Conservation (phyloP, 2,888 invertebrate species). For the Alviniconcha strummeri region DNA sequence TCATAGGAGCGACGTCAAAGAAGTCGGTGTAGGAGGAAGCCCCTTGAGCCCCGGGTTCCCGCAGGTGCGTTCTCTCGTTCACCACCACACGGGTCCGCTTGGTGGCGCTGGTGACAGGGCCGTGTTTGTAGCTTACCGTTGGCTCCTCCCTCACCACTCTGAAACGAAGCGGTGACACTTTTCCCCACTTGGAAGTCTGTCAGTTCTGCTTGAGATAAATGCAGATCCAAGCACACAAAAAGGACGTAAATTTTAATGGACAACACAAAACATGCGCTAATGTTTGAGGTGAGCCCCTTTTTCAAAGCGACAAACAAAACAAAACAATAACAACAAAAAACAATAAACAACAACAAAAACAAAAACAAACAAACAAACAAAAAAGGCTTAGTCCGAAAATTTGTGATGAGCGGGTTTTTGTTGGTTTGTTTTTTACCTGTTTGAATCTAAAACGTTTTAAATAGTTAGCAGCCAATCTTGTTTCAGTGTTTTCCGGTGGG, state of each 20-base stretch:
- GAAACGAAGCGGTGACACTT: background rate
- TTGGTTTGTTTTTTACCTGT: no score
- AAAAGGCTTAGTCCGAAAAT: no score
- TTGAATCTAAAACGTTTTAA: no score
- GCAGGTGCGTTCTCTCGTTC: constrained; percentile 13
- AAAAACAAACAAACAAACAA: background rate
- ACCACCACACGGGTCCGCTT: background rate
- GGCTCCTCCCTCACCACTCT: constrained; percentile 20
- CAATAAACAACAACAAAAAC: no score
- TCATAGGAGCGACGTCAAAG: constrained; percentile 9
- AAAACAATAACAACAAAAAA: no score
- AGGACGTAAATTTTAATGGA: no score
- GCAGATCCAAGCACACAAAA: background rate
- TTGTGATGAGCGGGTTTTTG: no score
- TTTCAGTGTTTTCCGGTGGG: no score
- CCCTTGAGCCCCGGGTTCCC: background rate
- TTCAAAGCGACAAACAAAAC: no score
- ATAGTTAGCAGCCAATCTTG: no score
- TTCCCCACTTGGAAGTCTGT: background rate
- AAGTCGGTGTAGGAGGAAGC: constrained; percentile 24
- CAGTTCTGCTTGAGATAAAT: background rate
- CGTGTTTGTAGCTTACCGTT: background rate
- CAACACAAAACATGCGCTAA: background rate
- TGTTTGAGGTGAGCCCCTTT: background rate
- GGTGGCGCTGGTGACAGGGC: background rate